These are phyloP conservation scores for Phragmatobia fuliginosa DNA, from an alignment of 2,888 invertebrate species.

Conservation along the genomic window DNA sequence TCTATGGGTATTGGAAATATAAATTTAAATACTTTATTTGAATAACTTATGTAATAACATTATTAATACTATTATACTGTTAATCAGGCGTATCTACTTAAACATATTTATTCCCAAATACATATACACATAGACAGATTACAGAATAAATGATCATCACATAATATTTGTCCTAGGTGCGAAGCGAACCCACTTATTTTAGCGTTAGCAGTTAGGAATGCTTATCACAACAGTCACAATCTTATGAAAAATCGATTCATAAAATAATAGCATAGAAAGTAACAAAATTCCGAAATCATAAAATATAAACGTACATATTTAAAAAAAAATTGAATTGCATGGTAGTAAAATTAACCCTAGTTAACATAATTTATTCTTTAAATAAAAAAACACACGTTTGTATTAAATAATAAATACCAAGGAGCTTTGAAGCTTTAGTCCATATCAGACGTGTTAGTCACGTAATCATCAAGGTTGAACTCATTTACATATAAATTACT, in stretches of 20 bases:
- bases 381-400: slow-evolving; percentile 58
- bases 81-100: not conserved
- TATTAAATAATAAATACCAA: slow-evolving; percentile 60
- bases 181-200: no score
- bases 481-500: slow-evolving; percentile 86
- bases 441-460: slow-evolving; percentile 77
- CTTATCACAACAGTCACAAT: no score
- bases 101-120: no score
- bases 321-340: no score
- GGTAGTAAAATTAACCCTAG: not conserved
- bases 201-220: no score
- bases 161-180: no score
- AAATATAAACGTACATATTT: no score
- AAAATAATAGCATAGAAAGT: no score
- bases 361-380: slow-evolving; percentile 10
- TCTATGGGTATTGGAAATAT: slow-evolving; percentile 77
- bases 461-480: slow-evolving; percentile 81
- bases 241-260: no score
- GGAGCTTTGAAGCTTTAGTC: slow-evolving; percentile 64
- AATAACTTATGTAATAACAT: slow-evolving; percentile 28
- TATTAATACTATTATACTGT: slow-evolving; percentile 1
- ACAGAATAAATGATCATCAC: no score
- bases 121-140: not conserved
- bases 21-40: slow-evolving; percentile 55
- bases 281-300: no score